Percentiles rank a stretch among this genome's conserved stretches.
phyloP scores from a whole-genome alignment of 2,888 invertebrate genomes.

The Cheiracanthium punctorium region DNA sequence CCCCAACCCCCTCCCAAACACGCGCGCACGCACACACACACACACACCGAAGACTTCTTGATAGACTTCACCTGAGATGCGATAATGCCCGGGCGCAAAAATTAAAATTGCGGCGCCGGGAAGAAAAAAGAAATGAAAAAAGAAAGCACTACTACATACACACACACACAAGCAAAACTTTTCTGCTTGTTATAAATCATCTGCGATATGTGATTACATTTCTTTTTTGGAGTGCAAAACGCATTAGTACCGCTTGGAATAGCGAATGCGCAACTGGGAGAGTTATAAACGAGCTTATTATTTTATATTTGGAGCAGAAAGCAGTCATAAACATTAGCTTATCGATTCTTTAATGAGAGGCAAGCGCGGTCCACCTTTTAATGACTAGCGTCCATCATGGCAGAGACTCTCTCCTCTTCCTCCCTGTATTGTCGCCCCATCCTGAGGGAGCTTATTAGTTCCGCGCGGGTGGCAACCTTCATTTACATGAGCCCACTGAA shows the following conservation, averaged over 20 bases:
- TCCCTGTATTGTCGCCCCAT: slow-evolving; percentile 47
- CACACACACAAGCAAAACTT: slow-evolving; percentile 22
- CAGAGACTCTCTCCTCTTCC: not conserved
- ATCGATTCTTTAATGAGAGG: slow-evolving; percentile 68
- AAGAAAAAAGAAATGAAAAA: not conserved
- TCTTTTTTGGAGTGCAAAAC: slow-evolving; percentile 38
- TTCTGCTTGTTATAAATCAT: slow-evolving; percentile 54
- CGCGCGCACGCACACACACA: too few relatives aligned
- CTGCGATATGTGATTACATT: slow-evolving; percentile 56
- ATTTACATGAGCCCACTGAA: slow-evolving; percentile 61
- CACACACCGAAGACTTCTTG: slow-evolving; percentile 12
- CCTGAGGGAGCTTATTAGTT: slow-evolving; percentile 69
- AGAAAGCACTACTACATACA: not conserved
- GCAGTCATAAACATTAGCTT: slow-evolving; percentile 70
- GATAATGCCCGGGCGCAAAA: slow-evolving; percentile 46
- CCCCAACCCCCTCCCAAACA: too few relatives aligned
- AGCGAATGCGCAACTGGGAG: slow-evolving; percentile 50
- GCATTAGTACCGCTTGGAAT: slow-evolving; percentile 69
- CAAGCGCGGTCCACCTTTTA: slow-evolving; percentile 57
- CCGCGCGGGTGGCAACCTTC: slow-evolving; percentile 57
- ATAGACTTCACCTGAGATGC: slow-evolving; percentile 55
- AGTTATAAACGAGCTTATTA: slow-evolving; percentile 70
- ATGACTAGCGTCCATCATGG: slow-evolving; percentile 65
- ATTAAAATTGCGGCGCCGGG: slow-evolving; percentile 15
- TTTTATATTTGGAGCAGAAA: slow-evolving; percentile 65